Conservation (phyloP, 2,113 vertebrate species). For the Stigmatopora nigra region DNA sequence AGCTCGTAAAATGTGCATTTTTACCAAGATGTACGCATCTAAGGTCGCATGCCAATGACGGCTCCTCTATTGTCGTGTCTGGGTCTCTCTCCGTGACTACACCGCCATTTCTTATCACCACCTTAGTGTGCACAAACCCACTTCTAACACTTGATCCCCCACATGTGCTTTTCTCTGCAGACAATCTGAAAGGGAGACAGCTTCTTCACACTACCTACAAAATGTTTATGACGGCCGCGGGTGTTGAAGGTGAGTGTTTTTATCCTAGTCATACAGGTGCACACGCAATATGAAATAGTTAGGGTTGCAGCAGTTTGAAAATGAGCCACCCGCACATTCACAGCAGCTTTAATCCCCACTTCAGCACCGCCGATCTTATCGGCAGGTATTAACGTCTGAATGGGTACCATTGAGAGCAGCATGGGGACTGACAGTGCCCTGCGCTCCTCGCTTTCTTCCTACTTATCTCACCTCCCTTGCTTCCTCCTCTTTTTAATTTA, state of each 20-base stretch:
- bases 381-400: conserved; percentile 47
- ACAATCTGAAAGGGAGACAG: conserved; percentile 82
- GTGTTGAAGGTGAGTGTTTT: conserved; percentile 78
- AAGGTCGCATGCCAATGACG: conserved; percentile 35
- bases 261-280: conserved; percentile 3
- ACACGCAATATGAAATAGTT: neutral
- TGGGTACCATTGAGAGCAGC: conserved; percentile 40
- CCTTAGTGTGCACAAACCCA: conserved; percentile 18
- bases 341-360: conserved; percentile 51
- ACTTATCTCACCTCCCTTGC: conserved; percentile 34
- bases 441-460: conserved; percentile 13
- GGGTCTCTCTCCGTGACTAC: conserved; percentile 21
- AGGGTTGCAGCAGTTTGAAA: conserved; percentile 20
- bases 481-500: conserved; percentile 37
- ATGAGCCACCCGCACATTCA: conserved; percentile 20
- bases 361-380: conserved; percentile 49
- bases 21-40: conserved; percentile 10
- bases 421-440: conserved; percentile 23
- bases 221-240: conserved; percentile 90
- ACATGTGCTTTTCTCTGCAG: conserved; percentile 50
- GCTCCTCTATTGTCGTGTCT: conserved; percentile 14
- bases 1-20: conserved; percentile 41
- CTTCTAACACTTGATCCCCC: conserved; percentile 29
- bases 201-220: conserved; percentile 89
- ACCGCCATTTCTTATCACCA: conserved; percentile 49